Conservation (phyloP, 1,140 invertebrate species). For the Pseudoatta argentina region DNA sequence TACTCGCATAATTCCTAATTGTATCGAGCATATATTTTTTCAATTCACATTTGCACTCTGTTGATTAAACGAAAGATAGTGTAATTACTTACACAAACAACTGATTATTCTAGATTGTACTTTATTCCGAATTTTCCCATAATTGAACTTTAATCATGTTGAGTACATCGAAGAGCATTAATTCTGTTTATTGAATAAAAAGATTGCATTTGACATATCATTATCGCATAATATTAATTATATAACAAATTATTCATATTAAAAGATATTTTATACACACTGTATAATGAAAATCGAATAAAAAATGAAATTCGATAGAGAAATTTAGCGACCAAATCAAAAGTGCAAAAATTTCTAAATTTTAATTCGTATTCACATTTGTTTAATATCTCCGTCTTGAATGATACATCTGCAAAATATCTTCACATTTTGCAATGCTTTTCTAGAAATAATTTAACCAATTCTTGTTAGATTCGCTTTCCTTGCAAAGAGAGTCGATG, state of each 20-base stretch:
- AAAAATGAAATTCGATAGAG: background rate
- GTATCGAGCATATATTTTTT: background rate
- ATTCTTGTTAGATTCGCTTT: background rate
- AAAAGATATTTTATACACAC: background rate
- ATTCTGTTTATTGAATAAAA: slow-evolving; percentile 13
- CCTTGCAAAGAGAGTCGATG: background rate
- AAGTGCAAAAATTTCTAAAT: background rate
- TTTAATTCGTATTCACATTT: background rate
- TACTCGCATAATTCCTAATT: slow-evolving; percentile 2
- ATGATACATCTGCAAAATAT: background rate
- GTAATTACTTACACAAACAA: slow-evolving; percentile 3
- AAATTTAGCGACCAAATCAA: background rate
- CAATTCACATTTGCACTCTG: background rate
- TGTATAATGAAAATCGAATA: background rate
- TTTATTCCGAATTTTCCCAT: background rate
- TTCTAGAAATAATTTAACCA: background rate
- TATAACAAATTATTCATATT: background rate
- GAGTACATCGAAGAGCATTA: slow-evolving; percentile 3
- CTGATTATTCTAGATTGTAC: slow-evolving; percentile 11
- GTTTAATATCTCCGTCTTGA: background rate
- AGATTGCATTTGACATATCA: background rate
- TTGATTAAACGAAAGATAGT: slow-evolving; percentile 31
- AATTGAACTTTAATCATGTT: slow-evolving; percentile 20
- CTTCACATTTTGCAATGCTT: background rate
- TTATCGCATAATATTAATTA: slow-evolving; percentile 9